phyloP scores from a whole-genome alignment of 2,113 vertebrate genomes.

The Ptilorrhoa leucosticta region DNA sequence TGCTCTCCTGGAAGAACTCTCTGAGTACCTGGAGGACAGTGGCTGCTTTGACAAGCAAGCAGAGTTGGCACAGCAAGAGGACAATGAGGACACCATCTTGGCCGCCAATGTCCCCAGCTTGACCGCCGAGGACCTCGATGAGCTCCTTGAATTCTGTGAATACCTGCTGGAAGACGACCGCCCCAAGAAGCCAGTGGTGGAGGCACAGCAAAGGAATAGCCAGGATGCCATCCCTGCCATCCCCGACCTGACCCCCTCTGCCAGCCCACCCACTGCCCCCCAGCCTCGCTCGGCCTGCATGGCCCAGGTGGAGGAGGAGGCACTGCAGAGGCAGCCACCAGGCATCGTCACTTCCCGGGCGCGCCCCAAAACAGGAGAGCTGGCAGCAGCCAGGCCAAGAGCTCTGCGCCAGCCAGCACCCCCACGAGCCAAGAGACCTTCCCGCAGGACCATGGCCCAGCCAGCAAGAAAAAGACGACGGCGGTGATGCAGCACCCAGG shows the following conservation, averaged over 20 bases:
- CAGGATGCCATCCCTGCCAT: neutral
- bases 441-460: neutral
- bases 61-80: neutral
- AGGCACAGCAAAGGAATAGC: neutral
- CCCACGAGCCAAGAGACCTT: neutral
- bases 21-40: neutral
- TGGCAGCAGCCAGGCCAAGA: neutral
- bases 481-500: neutral
- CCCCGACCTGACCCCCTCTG: neutral
- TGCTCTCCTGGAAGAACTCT: neutral
- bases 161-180: neutral
- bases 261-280: neutral
- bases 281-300: rapidly evolving
- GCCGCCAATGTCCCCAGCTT: neutral
- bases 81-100: neutral
- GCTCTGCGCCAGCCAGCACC: neutral
- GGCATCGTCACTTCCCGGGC: rapidly evolving
- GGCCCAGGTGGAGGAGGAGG: neutral
- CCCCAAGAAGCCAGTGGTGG: neutral
- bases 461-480: neutral
- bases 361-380: neutral
- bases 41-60: neutral
- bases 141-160: neutral
- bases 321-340: rapidly evolving
- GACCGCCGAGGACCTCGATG: neutral